Evolutionary conservation across 2,888 invertebrate species (phyloP).

Genomic region (Glaucopsyche alexis): DNA sequence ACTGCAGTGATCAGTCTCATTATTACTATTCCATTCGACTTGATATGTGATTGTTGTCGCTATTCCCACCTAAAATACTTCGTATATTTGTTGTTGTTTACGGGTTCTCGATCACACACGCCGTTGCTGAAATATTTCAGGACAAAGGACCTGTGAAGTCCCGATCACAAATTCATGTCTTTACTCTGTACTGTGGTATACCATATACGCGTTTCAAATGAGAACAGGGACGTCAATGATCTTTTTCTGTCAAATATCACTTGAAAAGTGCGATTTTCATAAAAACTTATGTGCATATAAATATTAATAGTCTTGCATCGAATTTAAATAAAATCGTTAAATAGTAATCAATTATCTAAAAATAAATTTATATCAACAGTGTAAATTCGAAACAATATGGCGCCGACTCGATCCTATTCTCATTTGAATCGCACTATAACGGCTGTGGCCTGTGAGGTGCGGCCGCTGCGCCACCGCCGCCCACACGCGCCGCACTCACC

Average conservation of each 20-base stretch:
- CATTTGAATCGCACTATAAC: too few relatives aligned
- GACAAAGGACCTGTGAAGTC: background rate
- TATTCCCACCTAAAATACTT: background rate
- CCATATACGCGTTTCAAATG: too few relatives aligned
- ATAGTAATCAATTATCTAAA: too few relatives aligned
- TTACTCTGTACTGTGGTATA: background rate
- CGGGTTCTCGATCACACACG: background rate
- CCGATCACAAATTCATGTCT: conserved; percentile 52
- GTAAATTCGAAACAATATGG: too few relatives aligned
- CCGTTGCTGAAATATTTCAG: background rate
- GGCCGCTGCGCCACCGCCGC: conserved; percentile 46
- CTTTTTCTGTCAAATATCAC: too few relatives aligned
- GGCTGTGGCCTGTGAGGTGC: conserved; percentile 39
- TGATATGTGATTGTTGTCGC: background rate
- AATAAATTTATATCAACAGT: too few relatives aligned
- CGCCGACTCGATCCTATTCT: too few relatives aligned
- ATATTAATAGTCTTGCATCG: too few relatives aligned
- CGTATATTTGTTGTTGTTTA: background rate
- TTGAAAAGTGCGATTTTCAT: too few relatives aligned
- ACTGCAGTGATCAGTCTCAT: background rate
- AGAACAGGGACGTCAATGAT: too few relatives aligned
- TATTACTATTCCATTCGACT: background rate
- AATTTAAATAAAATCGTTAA: too few relatives aligned
- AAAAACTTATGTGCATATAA: too few relatives aligned
- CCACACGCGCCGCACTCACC: conserved; percentile 44